Evolutionary conservation across 2,888 invertebrate species (phyloP).

Genomic region (Machimus rusticus): DNA sequence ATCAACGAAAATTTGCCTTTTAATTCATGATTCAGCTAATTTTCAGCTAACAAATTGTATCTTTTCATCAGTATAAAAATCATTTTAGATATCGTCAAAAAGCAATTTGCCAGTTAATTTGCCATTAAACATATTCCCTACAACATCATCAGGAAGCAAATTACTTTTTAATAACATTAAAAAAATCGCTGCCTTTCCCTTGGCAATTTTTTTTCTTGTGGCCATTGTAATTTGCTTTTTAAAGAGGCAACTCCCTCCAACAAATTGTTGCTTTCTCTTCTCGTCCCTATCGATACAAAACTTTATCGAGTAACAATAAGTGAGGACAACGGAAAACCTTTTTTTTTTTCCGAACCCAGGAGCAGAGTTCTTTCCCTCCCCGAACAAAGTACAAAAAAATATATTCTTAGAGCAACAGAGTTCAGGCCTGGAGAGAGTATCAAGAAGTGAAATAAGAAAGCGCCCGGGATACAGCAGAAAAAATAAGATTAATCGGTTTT

Average conservation of each 20-base stretch:
- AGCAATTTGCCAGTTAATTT: background rate
- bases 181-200: background rate
- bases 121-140: background rate
- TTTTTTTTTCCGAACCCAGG: background rate
- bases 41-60: background rate
- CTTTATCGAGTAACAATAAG: constrained; percentile 38
- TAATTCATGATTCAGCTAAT: background rate
- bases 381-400: background rate
- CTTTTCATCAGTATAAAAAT: background rate
- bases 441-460: background rate
- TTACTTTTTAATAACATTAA: constrained; percentile 41
- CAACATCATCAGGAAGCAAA: constrained; percentile 19
- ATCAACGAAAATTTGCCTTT: background rate
- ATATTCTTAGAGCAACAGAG: background rate
- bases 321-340: background rate
- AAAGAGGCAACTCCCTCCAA: background rate
- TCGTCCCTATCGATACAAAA: constrained; percentile 28
- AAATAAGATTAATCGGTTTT: constrained; percentile 41
- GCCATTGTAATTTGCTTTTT: background rate
- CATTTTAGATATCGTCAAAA: background rate
- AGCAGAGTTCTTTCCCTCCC: background rate
- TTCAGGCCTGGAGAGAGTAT: background rate
- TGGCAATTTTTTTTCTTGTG: background rate
- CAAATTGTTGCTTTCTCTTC: background rate
- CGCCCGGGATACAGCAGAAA: background rate